Conservation (phyloP, 1,140 invertebrate genomes). For the Eubasilissa regina region DNA sequence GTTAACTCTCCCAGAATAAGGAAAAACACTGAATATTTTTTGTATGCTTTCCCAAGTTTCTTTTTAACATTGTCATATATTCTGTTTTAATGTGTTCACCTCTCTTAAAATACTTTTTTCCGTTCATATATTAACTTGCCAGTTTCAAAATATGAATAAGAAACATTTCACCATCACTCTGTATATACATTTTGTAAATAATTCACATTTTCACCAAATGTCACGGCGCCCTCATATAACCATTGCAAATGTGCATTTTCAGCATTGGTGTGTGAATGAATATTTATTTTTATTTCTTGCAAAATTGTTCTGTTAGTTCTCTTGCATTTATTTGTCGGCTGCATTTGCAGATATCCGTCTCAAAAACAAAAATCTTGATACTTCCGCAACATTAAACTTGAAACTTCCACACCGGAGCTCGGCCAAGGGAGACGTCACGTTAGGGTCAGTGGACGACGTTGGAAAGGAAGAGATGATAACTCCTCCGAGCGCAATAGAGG, state of each 20-base stretch:
- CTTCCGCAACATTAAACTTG: constrained; percentile 67
- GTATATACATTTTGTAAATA: constrained; percentile 1
- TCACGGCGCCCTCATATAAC: constrained; percentile 7
- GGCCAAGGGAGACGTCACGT: constrained; percentile 64
- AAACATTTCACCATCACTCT: too few species aligned
- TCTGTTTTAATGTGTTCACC: constrained; percentile 2
- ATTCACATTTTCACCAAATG: constrained; percentile 19
- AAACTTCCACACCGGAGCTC: constrained; percentile 65
- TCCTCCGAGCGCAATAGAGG: constrained; percentile 68
- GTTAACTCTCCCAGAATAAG: constrained; percentile 17
- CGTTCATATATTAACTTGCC: not conserved
- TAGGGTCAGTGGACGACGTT: constrained; percentile 57
- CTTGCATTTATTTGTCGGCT: constrained; percentile 45
- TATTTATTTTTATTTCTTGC: constrained; percentile 10
- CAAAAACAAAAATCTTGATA: constrained; percentile 69
- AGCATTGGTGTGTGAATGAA: constrained; percentile 9
- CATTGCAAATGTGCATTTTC: constrained; percentile 5
- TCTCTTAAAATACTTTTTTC: not conserved
- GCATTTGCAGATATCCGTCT: constrained; percentile 65
- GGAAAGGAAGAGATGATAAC: constrained; percentile 51
- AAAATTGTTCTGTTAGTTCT: constrained; percentile 10
- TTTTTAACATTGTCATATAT: constrained; percentile 18
- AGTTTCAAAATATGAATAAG: constrained; percentile 7
- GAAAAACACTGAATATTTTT: not conserved
- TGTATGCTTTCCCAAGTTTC: constrained; percentile 4